Evolutionary conservation across 2,888 invertebrate species (phyloP), one percentile per base, ranked within the genome.

Genomic region (Tetranychus truncatus): DNA sequence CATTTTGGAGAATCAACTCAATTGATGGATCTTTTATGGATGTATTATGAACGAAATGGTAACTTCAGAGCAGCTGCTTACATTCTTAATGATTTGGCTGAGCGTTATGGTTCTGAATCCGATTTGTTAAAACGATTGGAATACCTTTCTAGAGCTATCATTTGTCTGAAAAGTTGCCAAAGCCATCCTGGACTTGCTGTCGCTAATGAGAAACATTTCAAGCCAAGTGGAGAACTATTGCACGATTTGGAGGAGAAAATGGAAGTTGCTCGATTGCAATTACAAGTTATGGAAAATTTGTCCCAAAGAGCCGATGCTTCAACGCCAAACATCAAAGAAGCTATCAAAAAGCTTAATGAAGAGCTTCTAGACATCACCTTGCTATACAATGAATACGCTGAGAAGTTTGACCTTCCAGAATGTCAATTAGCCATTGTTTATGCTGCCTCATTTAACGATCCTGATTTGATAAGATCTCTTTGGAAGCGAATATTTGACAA

Each of bases 351-450:
- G 71, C 85, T 96, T 24, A 92, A 95, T 83, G 88, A 88, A 67
- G 88, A 89, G 77, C 85, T 96, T 71, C 88, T 91, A 76, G 92
- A 93, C 82, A 90, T 95, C 79, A 92, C 93, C 11, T 78, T 90
- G 88, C 83, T 95, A 55, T 95, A 94, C 82, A 90, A 91, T 82
- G 90, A 93, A 78, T 95, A 91, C 84, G 95, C 95, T 0, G 92
- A 93, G 80, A 90, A 90, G 4, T 91, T 91, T 82, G 88, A 90
- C 79, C 85, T 96, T 69, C 90, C 92, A 88, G 95, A 95, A 83
- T 91, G 93, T 82, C 93, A 96, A 84, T 85, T 99, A 76, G 92
- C 93, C 7, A 95, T 99, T 78, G 88, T 97, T 72, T 91, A 95
- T 80, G 95, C 94, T 82, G 94, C 95, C 7, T 92, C 94, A 18